Base-by-base conservation (phyloP, 1,140 invertebrate species). In the Anastatus disparis region DNA sequence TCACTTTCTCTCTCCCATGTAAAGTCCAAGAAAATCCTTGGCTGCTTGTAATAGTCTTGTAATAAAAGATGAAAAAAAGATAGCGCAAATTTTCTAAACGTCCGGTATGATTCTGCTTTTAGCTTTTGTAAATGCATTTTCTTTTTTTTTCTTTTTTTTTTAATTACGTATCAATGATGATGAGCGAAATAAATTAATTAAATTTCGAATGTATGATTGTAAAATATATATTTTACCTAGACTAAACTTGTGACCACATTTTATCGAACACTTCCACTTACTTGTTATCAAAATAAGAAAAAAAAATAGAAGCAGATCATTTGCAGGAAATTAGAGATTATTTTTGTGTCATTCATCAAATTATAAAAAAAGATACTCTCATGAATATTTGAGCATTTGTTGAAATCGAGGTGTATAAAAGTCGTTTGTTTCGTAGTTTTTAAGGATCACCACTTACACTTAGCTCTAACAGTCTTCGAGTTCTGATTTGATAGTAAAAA, bases 381-480 rank as follows among this genome's bases (percentile, higher is more conserved):
- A 72, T 76, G 71, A 73, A 76, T 72, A 75, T 78, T 74, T 74
- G 65, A 70, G 31, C 48, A 73, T 75, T 70, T 69, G 13, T 59
- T 70, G 59, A 70, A 72, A 72, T 65, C 69, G 75, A 76, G 70
- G 65, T 80, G 77, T 81, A 79, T 76, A 78, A 79, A 65, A 78
- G 77, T 79, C 77, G 74, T 78, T 81, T 78, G 75, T 78, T 80
- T 75, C 61, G 64, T 78, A 79, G 76, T 76, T 71, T 26, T 75
- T 80, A 78, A 79, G 77, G 52, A 75, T 73, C 75, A 70, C 50
- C 52, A 27, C 46, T 71, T 64, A 55, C 46, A 29, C n/a, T n/a
- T 17, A 38, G 17, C n/a, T 55, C 40, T 7, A 26, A 24, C n/a
- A 29, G 38, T 58, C 24, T 70, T 65, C 31, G 59, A 71, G 50